Conservation (phyloP, 2,888 invertebrate genomes). For the Apamea epomidion region DNA sequence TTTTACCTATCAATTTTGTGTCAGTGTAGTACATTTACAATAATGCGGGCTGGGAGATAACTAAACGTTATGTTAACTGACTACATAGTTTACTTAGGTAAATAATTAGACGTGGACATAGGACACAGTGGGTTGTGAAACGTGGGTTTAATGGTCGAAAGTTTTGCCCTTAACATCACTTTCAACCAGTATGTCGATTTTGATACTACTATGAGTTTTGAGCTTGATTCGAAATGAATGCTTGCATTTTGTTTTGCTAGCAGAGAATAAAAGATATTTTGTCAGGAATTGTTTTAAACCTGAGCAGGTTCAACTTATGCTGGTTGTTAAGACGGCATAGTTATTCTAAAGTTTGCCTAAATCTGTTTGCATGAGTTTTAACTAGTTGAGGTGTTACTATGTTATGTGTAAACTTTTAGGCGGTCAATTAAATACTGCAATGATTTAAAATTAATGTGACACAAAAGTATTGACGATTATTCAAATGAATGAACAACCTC, state of each 20-base stretch:
- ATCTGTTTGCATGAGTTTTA: background rate
- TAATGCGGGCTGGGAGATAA: constrained; percentile 1
- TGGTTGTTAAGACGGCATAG: background rate
- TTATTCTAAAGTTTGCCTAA: background rate
- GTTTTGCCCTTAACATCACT: background rate
- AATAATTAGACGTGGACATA: background rate
- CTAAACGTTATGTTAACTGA: constrained; percentile 6
- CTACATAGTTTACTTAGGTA: background rate
- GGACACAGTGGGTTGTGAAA: background rate
- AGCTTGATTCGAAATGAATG: background rate
- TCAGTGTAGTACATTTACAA: constrained; percentile 7
- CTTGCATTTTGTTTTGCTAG: background rate
- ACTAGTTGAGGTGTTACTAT: no score
- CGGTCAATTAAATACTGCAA: background rate
- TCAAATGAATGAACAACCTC: background rate
- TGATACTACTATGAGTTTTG: background rate
- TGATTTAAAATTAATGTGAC: background rate
- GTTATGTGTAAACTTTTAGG: background rate
- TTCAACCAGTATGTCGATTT: background rate
- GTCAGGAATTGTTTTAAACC: background rate
- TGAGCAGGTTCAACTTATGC: background rate
- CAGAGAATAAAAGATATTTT: background rate
- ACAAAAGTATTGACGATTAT: background rate
- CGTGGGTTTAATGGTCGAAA: background rate
- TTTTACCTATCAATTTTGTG: background rate